Conservation (phyloP, 2,113 vertebrate genomes). For the Bungarus multicinctus region DNA sequence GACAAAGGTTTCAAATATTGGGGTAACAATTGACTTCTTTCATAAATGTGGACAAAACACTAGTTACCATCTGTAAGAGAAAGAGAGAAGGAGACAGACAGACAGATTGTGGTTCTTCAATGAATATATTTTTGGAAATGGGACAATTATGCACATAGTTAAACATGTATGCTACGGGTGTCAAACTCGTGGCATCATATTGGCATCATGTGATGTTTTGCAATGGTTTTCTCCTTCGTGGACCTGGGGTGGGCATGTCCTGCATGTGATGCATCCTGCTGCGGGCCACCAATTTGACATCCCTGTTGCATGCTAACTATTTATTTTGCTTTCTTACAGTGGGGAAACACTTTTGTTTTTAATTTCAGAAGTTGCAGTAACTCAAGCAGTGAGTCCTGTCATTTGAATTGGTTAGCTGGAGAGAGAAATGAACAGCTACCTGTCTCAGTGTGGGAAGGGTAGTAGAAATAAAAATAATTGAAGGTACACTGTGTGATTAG, state of each 20-base stretch:
- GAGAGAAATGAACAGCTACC: background rate
- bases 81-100: background rate
- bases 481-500: background rate
- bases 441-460: background rate
- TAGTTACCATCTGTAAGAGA: background rate
- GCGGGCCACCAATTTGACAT: too few species aligned
- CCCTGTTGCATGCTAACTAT: background rate
- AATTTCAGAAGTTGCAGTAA: background rate
- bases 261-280: too few species aligned
- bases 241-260: too few species aligned
- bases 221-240: accelerated
- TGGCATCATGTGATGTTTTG: too few species aligned
- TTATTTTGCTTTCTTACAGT: background rate
- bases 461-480: background rate
- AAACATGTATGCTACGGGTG: background rate
- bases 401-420: background rate
- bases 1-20: background rate
- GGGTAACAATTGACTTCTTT: background rate
- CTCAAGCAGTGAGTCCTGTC: background rate
- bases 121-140: background rate
- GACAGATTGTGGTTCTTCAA: background rate
- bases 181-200: too few species aligned
- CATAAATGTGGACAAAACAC: background rate
- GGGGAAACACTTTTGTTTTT: background rate
- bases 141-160: background rate